phyloP scores from a whole-genome alignment of 2,113 vertebrate species.

The Solea solea region DNA sequence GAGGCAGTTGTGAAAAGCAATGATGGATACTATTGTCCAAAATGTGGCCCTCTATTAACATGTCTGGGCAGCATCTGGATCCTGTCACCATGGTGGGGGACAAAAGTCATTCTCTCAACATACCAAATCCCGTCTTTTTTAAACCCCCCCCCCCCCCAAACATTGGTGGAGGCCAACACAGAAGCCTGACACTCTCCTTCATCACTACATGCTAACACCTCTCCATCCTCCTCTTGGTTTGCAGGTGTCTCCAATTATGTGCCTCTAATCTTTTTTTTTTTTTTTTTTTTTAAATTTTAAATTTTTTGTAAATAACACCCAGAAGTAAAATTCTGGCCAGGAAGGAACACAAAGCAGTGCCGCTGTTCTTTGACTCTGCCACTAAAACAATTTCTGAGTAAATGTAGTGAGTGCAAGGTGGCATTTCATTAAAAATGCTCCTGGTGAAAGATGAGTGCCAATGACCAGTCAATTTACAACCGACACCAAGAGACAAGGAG shows the following conservation, averaged over 20 bases:
- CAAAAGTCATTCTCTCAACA: conserved; percentile 86
- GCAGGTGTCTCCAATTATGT: conserved; percentile 91
- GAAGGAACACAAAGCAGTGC: conserved; percentile 20
- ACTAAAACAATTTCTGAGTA: conserved; percentile 87
- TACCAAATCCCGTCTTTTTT: conserved; percentile 79
- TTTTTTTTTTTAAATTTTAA: too few relatives aligned
- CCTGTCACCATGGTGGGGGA: conserved; percentile 87
- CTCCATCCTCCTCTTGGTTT: conserved; percentile 83
- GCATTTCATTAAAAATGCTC: conserved; percentile 96
- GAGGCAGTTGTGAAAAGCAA: conserved; percentile 87
- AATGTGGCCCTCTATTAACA: conserved; percentile 93
- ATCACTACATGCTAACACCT: conserved; percentile 75
- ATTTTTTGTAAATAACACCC: conserved; percentile 76
- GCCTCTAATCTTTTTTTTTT: conserved; percentile 85
- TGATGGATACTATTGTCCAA: conserved; percentile 93
- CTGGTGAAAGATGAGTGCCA: conserved; percentile 96
- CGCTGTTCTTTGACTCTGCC: conserved; percentile 35
- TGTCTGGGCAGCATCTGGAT: conserved; percentile 92
- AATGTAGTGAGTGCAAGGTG: conserved; percentile 87
- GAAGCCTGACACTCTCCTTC: conserved; percentile 57
- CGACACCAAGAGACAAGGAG: conserved; percentile 90
- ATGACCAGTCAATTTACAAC: conserved; percentile 94
- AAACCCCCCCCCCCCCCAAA: conserved; percentile 71
- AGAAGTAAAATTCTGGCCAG: conserved; percentile 1
- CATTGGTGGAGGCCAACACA: conserved; percentile 72